Base-by-base conservation (phyloP, 2,888 invertebrate species). In the Thysanoteuthis rhombus region DNA sequence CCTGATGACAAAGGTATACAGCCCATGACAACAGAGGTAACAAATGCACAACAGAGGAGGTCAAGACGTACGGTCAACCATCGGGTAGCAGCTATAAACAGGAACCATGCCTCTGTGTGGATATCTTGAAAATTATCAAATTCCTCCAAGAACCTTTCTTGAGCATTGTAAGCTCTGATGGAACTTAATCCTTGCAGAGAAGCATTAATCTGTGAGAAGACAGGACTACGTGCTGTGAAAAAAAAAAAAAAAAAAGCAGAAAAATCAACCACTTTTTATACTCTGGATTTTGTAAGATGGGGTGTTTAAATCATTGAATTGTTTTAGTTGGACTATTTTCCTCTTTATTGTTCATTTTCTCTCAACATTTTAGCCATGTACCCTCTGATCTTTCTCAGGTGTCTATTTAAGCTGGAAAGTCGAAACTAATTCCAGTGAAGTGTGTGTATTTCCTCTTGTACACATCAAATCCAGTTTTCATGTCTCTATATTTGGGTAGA, bases 21-120 rank as follows among this genome's bases (percentile, higher is more conserved):
- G 96, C 98, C 98, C 95, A 98, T 97, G 0, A 99, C 98, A 0
- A 99, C 99, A 92, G 98, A 97, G 0, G 98, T 98, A 94, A 99
- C 98, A 97, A 99, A 99, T 12, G 98, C 95, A 0, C 98, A 98
- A 96, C 99, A 99, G 93, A 99, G 98, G 95, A 98, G 97, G 97
- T 99, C 99, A 95, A 99, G 97, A 98, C 98, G 98, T 96, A 99
- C 98, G 0, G 99, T 99, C 96, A 99, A 99, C 95, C 99, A 99
- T 94, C 99, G 98, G 38, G 98, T 98, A 12, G 98, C 98, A 0
- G 98, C 98, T 93, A 99, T 98, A 97, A 99, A 99, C 96, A 99
- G 97, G 96, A 98, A 99, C 98, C 98, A 99, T 16, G 99, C 98
- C 1, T 99, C 98, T 93, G 99, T 98, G 96, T 99, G 99, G 12